Evolutionary conservation across 2,113 vertebrate genomes (phyloP).

Genomic region (Atrichornis clamosus): DNA sequence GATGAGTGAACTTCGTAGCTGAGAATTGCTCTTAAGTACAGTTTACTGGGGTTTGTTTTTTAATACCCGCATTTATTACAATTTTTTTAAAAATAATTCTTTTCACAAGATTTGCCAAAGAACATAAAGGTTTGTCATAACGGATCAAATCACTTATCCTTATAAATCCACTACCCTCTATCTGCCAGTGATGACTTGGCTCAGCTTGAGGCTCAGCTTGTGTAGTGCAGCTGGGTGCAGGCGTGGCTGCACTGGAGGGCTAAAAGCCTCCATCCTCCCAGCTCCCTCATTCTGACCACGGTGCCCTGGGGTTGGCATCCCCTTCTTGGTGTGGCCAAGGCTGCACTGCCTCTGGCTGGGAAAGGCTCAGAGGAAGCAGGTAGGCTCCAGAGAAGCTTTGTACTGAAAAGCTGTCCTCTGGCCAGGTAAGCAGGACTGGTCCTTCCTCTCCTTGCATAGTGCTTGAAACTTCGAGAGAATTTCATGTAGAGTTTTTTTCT

Average conservation of each 20-base stretch:
- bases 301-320: neutral
- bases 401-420: neutral
- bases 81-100: neutral
- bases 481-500: neutral
- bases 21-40: constrained; percentile 28
- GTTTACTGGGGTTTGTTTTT: constrained; percentile 34
- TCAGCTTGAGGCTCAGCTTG: neutral
- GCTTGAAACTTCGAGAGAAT: neutral
- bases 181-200: constrained; percentile 34
- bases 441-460: neutral
- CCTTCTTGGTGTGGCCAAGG: neutral
- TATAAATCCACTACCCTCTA: constrained; percentile 16
- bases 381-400: neutral
- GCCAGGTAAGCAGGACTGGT: neutral
- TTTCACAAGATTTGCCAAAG: constrained; percentile 57
- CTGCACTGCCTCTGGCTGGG: neutral
- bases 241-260: neutral
- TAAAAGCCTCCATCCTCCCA: neutral
- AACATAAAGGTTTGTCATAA: constrained; percentile 48
- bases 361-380: neutral
- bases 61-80: neutral
- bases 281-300: neutral
- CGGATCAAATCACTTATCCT: constrained; percentile 37
- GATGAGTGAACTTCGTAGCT: constrained; percentile 45
- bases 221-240: neutral